Percentiles rank a stretch among this genome's conserved stretches.
Evolutionary conservation across 2,888 invertebrate species (phyloP).

Genomic region (Mythimna pallens): DNA sequence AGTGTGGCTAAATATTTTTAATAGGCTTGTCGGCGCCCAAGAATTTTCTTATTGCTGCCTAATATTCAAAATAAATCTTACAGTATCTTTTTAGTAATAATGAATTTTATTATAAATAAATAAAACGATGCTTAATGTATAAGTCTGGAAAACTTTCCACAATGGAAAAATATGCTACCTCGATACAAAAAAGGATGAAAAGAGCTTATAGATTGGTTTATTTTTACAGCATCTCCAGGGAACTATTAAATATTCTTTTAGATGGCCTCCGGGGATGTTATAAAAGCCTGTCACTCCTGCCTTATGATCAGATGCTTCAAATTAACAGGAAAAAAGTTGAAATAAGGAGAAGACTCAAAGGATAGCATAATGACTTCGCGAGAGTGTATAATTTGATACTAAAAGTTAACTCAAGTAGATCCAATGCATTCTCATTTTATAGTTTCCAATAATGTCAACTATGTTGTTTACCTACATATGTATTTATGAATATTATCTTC

Average conservation of each 20-base stretch:
- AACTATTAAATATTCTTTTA: constrained; percentile 30
- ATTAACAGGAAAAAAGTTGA: constrained; percentile 41
- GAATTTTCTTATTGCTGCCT: neutral
- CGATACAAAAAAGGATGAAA: neutral
- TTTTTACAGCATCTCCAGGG: neutral
- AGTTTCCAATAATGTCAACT: constrained; percentile 4
- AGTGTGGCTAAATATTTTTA: neutral
- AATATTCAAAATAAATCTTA: neutral
- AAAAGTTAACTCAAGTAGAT: constrained; percentile 3
- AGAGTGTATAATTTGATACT: constrained; percentile 36
- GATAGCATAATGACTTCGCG: constrained; percentile 29
- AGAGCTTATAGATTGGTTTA: neutral
- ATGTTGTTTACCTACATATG: neutral
- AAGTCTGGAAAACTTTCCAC: neutral
- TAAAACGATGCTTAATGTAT: neutral
- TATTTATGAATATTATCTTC: neutral
- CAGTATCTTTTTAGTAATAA: neutral
- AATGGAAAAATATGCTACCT: constrained; percentile 6
- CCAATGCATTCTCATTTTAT: constrained; percentile 2
- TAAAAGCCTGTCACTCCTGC: constrained; percentile 22
- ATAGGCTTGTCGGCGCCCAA: neutral
- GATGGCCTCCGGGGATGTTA: constrained; percentile 4
- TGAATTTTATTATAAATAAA: neutral
- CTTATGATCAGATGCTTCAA: constrained; percentile 16
- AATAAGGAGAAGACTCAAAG: constrained; percentile 31